Evolutionary conservation across 2,888 invertebrate species (phyloP), one percentile per base, ranked within the genome.

Genomic region (Drosophila koepferae): DNA sequence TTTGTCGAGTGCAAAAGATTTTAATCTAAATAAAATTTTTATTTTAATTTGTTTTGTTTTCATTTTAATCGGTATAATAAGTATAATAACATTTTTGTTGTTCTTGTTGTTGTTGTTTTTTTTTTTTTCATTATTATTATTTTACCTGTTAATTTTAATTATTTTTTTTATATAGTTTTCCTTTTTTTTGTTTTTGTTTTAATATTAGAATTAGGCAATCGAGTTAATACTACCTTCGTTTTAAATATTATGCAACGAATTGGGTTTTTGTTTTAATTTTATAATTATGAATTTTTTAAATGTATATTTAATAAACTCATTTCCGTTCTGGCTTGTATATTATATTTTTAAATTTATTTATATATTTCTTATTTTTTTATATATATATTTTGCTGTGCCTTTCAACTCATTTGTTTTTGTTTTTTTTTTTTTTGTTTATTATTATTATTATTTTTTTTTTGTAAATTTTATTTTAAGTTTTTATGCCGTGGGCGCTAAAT

Each of bases 21-120:
- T 82, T 92, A 91, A 91, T 91, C 92, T 92, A 92, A 91, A 91
- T 92, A 91, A 91, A 91, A 92, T 91, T 91, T 92, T 89, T 91
- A 91, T 91, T 90, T 85, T 85, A 87, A 85, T 89, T 87, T 85
- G 89, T 84, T 86, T 89, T 91, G 87, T 89, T 91, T 91, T 91
- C 91, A 90, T 91, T 81, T 91, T 91, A 86, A 83, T 91, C 90
- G 80, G 90, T 86, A 91, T 91, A 91, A 91, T 91, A 91, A 91
- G 91, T 91, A 91, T 91, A 91, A 91, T 91, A 91, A 92, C 91
- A 91, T 83, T 88, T 90, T 81, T 90, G 72, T 90, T 80, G 68
- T 91, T 82, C 67, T 81, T 80, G 54, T 84, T 86, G n/a, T n/a
- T 49, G n/a, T 28, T 31, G 16, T 44, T 20, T 46, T 46, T 46